Base-by-base conservation (phyloP, 2,888 invertebrate species). In the Hetaerina titia region DNA sequence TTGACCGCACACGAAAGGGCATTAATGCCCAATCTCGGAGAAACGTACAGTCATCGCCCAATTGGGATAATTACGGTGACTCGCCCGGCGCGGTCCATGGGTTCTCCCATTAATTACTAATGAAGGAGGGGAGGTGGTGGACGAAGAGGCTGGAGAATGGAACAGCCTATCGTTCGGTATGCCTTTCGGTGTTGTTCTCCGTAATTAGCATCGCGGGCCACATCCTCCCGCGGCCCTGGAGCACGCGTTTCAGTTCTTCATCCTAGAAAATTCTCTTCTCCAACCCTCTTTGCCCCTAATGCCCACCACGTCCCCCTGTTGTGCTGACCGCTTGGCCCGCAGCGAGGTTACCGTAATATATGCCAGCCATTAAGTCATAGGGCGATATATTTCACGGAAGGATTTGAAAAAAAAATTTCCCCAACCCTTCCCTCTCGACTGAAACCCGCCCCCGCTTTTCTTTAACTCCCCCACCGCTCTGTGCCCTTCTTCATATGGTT, bases 21-120 rank as follows among this genome's bases (percentile, higher is more conserved):
- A 81, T 81, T 81, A 81, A 81, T 81, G 81, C 81, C 81, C 31
- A 22, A 81, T 81, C 81, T 22, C 81, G 31, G 81, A 81, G 81
- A 81, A 81, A 81, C 81, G 81, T 81, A 81, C 81, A 81, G 81
- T 81, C 81, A 81, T 81, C 81, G 81, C 81, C 81, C 81, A 81
- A 81, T 81, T 81, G 81, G 81, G 81, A 81, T 81, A 81, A 81
- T 81, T 81, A 81, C 81, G 81, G 81, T 81, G 81, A 81, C 81
- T 81, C n/a, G 81, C 31, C 81, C 81, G 25, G 5, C 11, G 25
- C 31, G 25, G 81, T 25, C 81, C 31, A 31, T 31, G 11, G 31
- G 31, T 15, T 25, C 81, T 7, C 31, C 81, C 81, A 81, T 81
- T 81, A 81, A 81, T 81, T 81, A 81, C 81, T 81, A 81, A 81